Conservation (phyloP, 1,140 invertebrate species). For the Gyrodactylus salaris region DNA sequence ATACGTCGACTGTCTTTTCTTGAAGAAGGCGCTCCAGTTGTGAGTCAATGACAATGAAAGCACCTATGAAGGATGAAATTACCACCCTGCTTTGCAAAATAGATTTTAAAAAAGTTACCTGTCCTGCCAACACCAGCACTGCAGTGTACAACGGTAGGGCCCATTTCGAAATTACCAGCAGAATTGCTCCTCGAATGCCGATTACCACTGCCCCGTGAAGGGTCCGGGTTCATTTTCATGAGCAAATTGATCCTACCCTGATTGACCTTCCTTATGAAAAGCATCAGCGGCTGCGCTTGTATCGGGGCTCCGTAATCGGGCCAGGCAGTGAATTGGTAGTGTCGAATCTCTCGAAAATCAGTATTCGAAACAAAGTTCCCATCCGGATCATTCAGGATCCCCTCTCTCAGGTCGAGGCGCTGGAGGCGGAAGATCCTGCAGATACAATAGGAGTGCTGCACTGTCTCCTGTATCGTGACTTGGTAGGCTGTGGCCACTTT, state of each 20-base stretch:
- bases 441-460: conserved; percentile 81
- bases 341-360: conserved; percentile 32
- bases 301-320: conserved; percentile 27
- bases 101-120: too few species aligned
- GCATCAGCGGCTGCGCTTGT: conserved; percentile 81
- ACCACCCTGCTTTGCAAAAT: too few species aligned
- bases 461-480: conserved; percentile 30
- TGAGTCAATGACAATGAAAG: conserved; percentile 85
- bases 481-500: background rate
- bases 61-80: too few species aligned
- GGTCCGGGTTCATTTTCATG: too few species aligned
- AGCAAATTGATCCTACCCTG: background rate
- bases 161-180: conserved; percentile 28
- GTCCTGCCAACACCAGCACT: conserved; percentile 8
- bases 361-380: background rate
- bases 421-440: conserved; percentile 72
- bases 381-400: background rate
- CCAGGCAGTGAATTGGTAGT: conserved; percentile 12
- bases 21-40: conserved; percentile 58
- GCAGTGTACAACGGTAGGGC: conserved; percentile 80
- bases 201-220: conserved; percentile 47
- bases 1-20: conserved; percentile 87
- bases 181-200: conserved; percentile 30
- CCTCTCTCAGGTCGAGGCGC: conserved; percentile 16
- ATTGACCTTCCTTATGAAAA: conserved; percentile 49